Conservation (phyloP, 2,797 vertebrate species). For the Pelobates cultripes region DNA sequence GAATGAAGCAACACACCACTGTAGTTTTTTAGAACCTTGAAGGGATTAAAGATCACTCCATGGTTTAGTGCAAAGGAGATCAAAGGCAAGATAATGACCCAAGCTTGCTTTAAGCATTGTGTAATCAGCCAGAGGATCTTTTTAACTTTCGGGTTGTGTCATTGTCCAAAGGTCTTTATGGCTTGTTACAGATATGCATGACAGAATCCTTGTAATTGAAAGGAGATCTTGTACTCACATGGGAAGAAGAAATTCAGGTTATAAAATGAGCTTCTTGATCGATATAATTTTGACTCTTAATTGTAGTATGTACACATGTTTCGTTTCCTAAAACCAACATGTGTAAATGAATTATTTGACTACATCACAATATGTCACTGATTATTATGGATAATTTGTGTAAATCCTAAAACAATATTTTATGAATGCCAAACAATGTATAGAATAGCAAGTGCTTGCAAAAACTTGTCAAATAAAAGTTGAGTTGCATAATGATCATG, state of each 20-base stretch:
- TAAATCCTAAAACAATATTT: too few relatives aligned
- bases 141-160: slow-evolving; percentile 16
- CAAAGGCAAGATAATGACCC: slow-evolving; percentile 32
- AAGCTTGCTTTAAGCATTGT: slow-evolving; percentile 8
- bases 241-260: neutral
- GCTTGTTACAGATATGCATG: neutral
- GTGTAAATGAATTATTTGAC: too few relatives aligned
- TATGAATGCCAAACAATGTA: too few relatives aligned
- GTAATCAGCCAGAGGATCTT: slow-evolving; percentile 20
- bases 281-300: too few relatives aligned
- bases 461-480: too few relatives aligned
- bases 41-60: slow-evolving; percentile 12
- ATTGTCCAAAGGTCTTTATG: neutral
- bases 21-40: slow-evolving; percentile 22
- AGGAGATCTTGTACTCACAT: neutral
- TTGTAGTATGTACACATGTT: too few relatives aligned
- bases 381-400: too few relatives aligned
- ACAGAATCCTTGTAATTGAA: slow-evolving; percentile 3
- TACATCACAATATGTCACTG: too few relatives aligned
- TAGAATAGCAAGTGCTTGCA: too few relatives aligned
- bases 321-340: too few relatives aligned
- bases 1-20: neutral
- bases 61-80: slow-evolving; percentile 20
- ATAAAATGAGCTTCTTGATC: neutral
- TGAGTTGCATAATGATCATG: too few relatives aligned